phyloP scores from a whole-genome alignment of 2,113 vertebrate genomes.

The Erythrolamprus reginae region DNA sequence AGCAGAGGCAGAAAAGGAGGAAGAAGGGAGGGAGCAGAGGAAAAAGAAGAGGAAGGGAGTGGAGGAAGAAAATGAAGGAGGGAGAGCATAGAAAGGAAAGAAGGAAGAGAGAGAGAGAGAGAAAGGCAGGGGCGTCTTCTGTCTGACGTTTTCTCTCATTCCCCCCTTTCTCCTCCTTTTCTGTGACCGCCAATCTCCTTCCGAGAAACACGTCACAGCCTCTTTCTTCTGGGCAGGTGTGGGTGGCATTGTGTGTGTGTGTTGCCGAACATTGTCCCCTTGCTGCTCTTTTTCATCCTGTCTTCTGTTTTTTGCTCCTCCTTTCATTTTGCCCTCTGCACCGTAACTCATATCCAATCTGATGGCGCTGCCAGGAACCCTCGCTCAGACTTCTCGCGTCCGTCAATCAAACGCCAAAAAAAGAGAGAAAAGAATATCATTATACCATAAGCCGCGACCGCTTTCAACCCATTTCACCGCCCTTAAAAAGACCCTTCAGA shows the following conservation, averaged over 20 bases:
- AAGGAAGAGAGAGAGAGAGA: background rate
- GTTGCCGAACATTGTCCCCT: too few species aligned
- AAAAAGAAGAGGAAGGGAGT: background rate
- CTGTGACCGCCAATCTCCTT: background rate
- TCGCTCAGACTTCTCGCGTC: background rate
- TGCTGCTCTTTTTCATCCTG: background rate
- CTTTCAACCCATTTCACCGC: background rate
- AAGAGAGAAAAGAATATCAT: too few species aligned
- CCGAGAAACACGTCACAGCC: background rate
- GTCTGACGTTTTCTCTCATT: background rate
- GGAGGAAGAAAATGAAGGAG: background rate
- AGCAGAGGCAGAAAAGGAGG: background rate
- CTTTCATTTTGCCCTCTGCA: background rate
- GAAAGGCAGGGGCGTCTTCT: background rate
- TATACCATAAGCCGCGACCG: background rate
- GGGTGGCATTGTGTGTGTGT: too few species aligned
- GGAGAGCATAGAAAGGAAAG: background rate
- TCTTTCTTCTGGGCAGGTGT: too few species aligned
- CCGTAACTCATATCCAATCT: background rate
- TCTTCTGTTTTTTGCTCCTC: background rate
- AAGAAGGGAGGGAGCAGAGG: background rate
- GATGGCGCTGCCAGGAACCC: background rate
- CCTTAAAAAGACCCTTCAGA: background rate
- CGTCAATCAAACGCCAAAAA: background rate
- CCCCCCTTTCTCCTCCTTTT: background rate